Conservation (phyloP, 2,797 vertebrate species). For the Sebastes diploproa region DNA sequence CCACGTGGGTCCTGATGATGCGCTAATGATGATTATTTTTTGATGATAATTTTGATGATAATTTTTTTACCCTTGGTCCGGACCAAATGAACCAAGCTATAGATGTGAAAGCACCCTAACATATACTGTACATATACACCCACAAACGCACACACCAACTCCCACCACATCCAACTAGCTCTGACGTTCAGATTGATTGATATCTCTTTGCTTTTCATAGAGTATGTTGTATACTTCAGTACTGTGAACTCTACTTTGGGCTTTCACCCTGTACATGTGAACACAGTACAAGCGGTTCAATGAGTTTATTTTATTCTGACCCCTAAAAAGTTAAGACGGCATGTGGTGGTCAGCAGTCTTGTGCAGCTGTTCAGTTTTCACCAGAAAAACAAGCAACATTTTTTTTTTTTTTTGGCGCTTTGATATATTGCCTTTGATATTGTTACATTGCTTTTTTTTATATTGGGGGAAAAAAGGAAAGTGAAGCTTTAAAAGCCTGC, state of each 20-base stretch:
- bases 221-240: background rate
- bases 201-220: slow-evolving; percentile 1
- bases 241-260: background rate
- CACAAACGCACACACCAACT: background rate
- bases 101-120: background rate
- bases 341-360: slow-evolving; percentile 44
- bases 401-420: slow-evolving; percentile 19
- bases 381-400: slow-evolving; percentile 8
- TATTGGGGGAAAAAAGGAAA: background rate
- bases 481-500: slow-evolving; percentile 34
- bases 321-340: slow-evolving; percentile 22
- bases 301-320: slow-evolving; percentile 33
- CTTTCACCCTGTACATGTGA: background rate
- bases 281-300: background rate
- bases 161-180: background rate
- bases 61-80: too few species aligned
- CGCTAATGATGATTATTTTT: too few species aligned
- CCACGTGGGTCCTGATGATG: too few species aligned
- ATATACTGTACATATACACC: background rate
- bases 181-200: background rate
- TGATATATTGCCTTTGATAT: slow-evolving; percentile 51
- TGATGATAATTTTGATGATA: too few species aligned
- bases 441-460: slow-evolving; percentile 20
- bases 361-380: slow-evolving; percentile 40
- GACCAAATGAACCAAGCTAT: too few species aligned